phyloP scores from a whole-genome alignment of 2,888 invertebrate species.

The Aphrophora alni region DNA sequence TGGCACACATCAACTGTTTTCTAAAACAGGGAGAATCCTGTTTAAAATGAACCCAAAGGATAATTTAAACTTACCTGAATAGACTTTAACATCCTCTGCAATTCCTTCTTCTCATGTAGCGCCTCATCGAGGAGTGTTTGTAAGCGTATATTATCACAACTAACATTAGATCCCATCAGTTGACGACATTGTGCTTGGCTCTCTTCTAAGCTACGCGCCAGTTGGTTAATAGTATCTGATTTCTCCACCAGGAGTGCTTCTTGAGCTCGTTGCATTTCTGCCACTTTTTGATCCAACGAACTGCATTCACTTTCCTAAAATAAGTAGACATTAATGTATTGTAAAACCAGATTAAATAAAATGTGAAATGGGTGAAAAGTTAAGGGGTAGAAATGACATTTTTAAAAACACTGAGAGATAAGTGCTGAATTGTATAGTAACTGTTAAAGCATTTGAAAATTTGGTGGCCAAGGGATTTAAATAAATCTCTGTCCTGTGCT shows the following conservation, averaged over 20 bases:
- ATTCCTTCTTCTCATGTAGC: slow-evolving; percentile 41
- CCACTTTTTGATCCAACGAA: slow-evolving; percentile 41
- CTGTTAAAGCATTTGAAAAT: too few species aligned
- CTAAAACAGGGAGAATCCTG: too few species aligned
- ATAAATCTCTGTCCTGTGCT: too few species aligned
- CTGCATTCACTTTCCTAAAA: slow-evolving; percentile 44
- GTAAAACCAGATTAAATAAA: too few species aligned
- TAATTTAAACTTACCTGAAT: slow-evolving; percentile 36
- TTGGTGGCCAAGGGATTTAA: too few species aligned
- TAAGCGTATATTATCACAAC: slow-evolving; percentile 30
- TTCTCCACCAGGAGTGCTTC: slow-evolving; percentile 45
- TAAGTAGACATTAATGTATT: too few species aligned
- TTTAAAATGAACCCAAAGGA: too few species aligned
- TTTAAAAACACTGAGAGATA: too few species aligned
- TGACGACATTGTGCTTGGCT: slow-evolving; percentile 37
- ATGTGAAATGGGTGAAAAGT: too few species aligned
- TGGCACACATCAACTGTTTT: too few species aligned
- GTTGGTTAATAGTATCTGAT: slow-evolving; percentile 41
- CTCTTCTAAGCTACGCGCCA: slow-evolving; percentile 30
- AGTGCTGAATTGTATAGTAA: too few species aligned
- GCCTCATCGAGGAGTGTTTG: slow-evolving; percentile 44
- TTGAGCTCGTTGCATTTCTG: slow-evolving; percentile 44
- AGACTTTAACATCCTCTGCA: slow-evolving; percentile 32
- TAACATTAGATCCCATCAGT: slow-evolving; percentile 33
- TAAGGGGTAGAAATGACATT: too few species aligned